Base-by-base conservation (phyloP, 2,113 vertebrate species). In the Dicentrarchus labrax region DNA sequence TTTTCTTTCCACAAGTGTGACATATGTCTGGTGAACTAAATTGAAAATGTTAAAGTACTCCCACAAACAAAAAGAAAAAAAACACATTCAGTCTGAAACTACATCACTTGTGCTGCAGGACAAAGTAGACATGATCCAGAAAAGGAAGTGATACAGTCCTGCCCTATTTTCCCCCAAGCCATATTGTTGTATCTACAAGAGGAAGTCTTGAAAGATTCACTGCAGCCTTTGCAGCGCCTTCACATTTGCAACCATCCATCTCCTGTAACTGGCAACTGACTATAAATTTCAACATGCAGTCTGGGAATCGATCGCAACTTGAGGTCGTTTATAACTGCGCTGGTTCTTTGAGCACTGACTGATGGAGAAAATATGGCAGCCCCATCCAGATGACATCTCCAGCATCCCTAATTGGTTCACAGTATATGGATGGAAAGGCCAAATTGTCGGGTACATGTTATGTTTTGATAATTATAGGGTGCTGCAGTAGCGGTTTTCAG, bases 381-480 rank as follows among this genome's bases (percentile, higher is more conserved):
- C 56, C 43, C 56, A 21, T 80, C 74, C 62, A 79, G 80, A 91
- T 84, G 77, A 86, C 80, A 90, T 85, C 77, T 80, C 85, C 70
- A 84, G 72, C 72, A 66, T 87, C 83, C 62, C 80, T 91, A 92
- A 92, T 88, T 92, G 91, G 86, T 86, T 86, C 83, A 75, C 67
- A 2, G 75, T 54, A 70, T 41, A 88, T 51, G 74, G 83, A 85
- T 22, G 68, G 76, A 81, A 83, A 88, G 78, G 85, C 87, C 88
- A 89, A 81, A 86, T 78, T 85, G 87, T 84, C 8, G 71, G 84
- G 74, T 80, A 83, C 78, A 82, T 80, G 86, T 88, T 87, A 84
- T 78, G 78, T 85, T 90, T 84, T 78, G 86, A 89, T 94, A 92
- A 94, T 94, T 90, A 91, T 48, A 93, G 91, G 80, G 78, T 71